Base-by-base conservation (phyloP, 2,797 vertebrate species). In the Oreortyx pictus region DNA sequence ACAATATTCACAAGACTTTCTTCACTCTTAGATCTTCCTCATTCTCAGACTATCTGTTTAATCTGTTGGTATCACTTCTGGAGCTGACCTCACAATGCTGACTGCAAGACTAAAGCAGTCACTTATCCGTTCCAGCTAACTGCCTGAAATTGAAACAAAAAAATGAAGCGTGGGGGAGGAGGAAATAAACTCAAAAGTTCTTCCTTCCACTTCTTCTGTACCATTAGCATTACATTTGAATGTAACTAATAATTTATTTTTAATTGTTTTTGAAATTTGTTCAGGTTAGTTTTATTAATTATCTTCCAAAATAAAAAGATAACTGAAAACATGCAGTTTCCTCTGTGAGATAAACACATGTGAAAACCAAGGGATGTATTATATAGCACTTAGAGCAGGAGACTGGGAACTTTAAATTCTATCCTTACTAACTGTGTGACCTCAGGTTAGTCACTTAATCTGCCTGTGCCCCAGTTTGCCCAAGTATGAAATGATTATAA, bases 61-160 rank as follows among this genome's bases (percentile, higher is more conserved):
- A 75, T 71, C 50, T n/a, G 19, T 7, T n/a, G 66, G 8, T 66
- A 49, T 60, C 54, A 49, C 31, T 90, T 49, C 17, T 46, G 74
- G 18, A 80, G 33, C 27, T 88, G 86, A 77, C 65, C 20, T 79
- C 62, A 29, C 66, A 73, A 83, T 73, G 20, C 64, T 86, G 64
- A n/a, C 41, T 19, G 22, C 89, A 61, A 92, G 11, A 54, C 78
- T 92, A 68, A 88, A 92, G 52, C 78, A 88, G 47, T 90, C 56
- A 64, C 31, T 88, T 54, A 77, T 71, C 52, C 52, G 72, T 90
- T 77, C 43, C 79, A 49, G 77, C 41, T 57, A 52, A 73, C 7
- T 52, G 44, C 33, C 17, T 60, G 27, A 92, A 89, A 86, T 2
- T 29, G 50, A 17, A 52, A 23, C 75, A 71, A 43, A 70, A 33